Base-by-base conservation (phyloP, 2,113 vertebrate species). In the Acanthisitta chloris region DNA sequence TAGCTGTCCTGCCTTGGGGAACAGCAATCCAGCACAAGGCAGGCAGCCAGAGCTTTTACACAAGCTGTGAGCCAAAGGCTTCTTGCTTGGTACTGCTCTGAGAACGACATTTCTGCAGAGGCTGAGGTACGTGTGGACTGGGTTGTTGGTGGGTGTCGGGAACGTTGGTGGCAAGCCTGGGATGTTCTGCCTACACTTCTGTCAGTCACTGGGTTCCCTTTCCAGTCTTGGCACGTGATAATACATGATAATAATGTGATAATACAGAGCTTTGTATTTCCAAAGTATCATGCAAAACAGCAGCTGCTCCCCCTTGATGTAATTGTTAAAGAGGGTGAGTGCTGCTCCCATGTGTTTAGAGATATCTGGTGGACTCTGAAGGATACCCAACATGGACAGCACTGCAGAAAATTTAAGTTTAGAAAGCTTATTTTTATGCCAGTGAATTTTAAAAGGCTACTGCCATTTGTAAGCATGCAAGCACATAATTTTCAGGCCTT, bases 81-180 rank as follows among this genome's bases (percentile, higher is more conserved):
- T 65, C 59, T 62, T 78, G 51, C 43, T 52, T 61, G 69, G 19
- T 54, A 15, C 28, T 45, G 31, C 79, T 77, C 38, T 62, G 76
- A 65, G 46, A 52, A 21, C 3, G 26, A 15, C 0, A 0, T 42
- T 79, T n/a, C 64, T 92, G 73, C 55, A 81, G 51, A 66, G 83
- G 46, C 77, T 42, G 61, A 70, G 26, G 23, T 36, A 18, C 0
- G 0, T 48, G 46, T 2, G 0, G 40, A 29, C 33, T 23, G 48
- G 16, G 20, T 18, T 1, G 1, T 8, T 86, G 66, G 12, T 67
- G 85, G 58, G 28, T 67, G 12, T 45, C 58, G 23, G 36, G 14
- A 49, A 29, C 57, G 43, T 4, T 71, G 43, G 15, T 69, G 73
- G 20, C 46, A 55, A 72, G 45, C 36, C 62, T 51, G 77, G 12